phyloP scores from a whole-genome alignment of 2,888 invertebrate species.

The Tortrix viridana region DNA sequence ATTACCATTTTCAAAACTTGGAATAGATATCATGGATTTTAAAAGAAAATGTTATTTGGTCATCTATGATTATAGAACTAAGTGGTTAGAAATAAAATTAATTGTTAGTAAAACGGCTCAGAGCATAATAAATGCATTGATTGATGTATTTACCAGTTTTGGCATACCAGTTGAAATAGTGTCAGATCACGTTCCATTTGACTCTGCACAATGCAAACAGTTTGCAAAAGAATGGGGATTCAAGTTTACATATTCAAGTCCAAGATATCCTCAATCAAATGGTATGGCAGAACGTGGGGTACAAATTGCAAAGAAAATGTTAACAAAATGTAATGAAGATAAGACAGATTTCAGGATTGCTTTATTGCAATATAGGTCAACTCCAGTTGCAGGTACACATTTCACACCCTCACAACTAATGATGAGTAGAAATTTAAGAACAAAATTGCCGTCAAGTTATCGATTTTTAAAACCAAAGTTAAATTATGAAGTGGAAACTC shows the following conservation, averaged over 20 bases:
- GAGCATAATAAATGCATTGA: not conserved
- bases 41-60: not conserved
- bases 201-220: conserved; percentile 23
- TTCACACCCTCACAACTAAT: not conserved
- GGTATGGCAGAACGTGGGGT: conserved; percentile 32
- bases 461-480: too few relatives aligned
- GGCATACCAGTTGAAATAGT: conserved; percentile 24
- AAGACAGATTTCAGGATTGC: conserved; percentile 1
- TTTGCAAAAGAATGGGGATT: conserved; percentile 32
- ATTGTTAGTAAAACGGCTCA: not conserved
- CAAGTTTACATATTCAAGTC: conserved; percentile 32
- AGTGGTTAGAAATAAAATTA: not conserved
- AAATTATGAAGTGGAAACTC: too few relatives aligned
- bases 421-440: not conserved
- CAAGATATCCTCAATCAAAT: conserved; percentile 30
- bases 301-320: too few relatives aligned
- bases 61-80: not conserved
- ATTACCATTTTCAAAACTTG: too few relatives aligned
- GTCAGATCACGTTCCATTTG: conserved; percentile 24
- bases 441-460: too few relatives aligned
- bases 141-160: conserved; percentile 22
- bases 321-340: conserved; percentile 1
- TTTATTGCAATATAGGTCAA: not conserved
- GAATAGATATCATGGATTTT: too few relatives aligned
- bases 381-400: not conserved